A percentile compares a stretch with the other conserved stretches of the same genome.
Evolutionary conservation across 2,113 vertebrate genomes (phyloP).

Genomic region (Eonycteris spelaea): DNA sequence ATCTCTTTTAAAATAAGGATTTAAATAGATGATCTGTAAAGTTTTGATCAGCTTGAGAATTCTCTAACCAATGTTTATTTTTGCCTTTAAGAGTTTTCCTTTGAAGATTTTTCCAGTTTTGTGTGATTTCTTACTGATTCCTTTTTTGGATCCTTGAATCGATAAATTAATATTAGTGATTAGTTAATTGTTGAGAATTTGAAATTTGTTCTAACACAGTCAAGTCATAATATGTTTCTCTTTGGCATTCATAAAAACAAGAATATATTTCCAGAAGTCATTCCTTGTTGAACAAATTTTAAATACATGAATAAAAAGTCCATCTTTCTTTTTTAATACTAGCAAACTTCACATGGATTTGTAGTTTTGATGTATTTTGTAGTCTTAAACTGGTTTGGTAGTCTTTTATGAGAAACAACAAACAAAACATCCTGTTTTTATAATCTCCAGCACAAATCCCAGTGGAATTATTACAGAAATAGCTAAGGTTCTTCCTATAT

Average conservation of each 20-base stretch:
- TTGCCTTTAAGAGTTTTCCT: constrained; percentile 23
- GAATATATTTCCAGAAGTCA: neutral
- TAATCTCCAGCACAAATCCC: constrained; percentile 53
- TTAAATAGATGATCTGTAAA: neutral
- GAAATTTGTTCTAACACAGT: constrained; percentile 69
- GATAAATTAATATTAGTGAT: constrained; percentile 58
- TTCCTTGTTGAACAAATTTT: neutral
- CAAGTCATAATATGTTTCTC: constrained; percentile 35
- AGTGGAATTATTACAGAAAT: constrained; percentile 57
- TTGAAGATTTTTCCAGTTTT: constrained; percentile 19
- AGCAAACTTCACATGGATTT: neutral
- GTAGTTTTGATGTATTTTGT: constrained; percentile 21
- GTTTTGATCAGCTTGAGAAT: constrained; percentile 30
- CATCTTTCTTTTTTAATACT: constrained; percentile 4
- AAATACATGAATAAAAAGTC: constrained; percentile 49
- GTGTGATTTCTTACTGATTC: constrained; percentile 35
- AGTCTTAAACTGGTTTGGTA: neutral
- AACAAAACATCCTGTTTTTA: constrained; percentile 71
- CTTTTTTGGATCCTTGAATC: constrained; percentile 1
- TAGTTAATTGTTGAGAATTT: constrained; percentile 60
- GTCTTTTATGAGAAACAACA: constrained; percentile 47
- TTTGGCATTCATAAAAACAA: constrained; percentile 47
- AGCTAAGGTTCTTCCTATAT: constrained; percentile 55
- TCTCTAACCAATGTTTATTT: neutral
- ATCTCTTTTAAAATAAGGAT: neutral